Evolutionary conservation across 2,888 invertebrate species (phyloP).

Genomic region (Alviniconcha strummeri): DNA sequence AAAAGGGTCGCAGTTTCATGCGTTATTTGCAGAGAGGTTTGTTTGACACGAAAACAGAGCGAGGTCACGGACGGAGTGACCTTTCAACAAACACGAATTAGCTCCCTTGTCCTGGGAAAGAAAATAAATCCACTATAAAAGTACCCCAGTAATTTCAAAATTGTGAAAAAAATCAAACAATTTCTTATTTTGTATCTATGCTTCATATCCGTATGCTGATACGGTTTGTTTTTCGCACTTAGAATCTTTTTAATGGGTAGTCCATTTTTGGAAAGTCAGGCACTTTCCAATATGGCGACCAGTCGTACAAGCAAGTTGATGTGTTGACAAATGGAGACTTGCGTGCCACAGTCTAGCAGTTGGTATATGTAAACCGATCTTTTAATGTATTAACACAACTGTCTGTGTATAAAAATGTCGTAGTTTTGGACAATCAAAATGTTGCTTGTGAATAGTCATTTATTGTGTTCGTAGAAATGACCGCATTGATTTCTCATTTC

Average conservation of each 20-base stretch:
- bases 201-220: neutral
- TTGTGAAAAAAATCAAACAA: neutral
- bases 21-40: neutral
- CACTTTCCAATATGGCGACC: constrained; percentile 36
- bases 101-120: neutral
- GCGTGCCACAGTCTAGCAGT: neutral
- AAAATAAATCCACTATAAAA: too few relatives aligned
- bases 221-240: neutral
- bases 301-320: constrained; percentile 3
- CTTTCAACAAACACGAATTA: constrained; percentile 7
- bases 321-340: constrained; percentile 24
- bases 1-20: neutral
- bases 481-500: too few relatives aligned
- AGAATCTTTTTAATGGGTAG: neutral
- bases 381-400: too few relatives aligned
- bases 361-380: neutral
- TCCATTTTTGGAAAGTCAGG: constrained; percentile 37
- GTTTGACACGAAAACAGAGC: neutral
- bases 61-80: constrained; percentile 10
- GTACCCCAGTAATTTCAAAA: neutral
- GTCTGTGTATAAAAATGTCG: too few relatives aligned
- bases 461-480: too few relatives aligned
- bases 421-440: too few relatives aligned
- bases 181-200: neutral
- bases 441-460: too few relatives aligned